A percentile compares a stretch with the other conserved stretches of the same genome.
Conservation (phyloP, 2,113 vertebrate genomes). For the Rhadina sibilatrix region DNA sequence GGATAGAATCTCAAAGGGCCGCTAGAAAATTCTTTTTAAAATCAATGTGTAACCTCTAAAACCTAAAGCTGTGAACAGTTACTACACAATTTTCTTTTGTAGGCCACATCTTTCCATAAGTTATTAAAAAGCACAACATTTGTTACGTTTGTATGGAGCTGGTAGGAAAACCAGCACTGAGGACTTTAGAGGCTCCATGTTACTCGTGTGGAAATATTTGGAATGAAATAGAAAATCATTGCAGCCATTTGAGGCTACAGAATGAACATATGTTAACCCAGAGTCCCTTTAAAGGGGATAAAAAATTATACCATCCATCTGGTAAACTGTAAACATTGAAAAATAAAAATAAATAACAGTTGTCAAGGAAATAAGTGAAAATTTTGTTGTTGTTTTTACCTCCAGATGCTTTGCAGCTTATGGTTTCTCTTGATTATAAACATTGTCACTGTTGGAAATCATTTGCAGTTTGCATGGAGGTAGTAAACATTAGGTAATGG, state of each 20-base stretch:
- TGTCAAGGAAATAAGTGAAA: slow-evolving; percentile 2
- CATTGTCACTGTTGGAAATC: neutral
- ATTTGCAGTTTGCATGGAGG: neutral
- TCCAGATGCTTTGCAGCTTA: neutral
- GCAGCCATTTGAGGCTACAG: neutral
- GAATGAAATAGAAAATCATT: neutral
- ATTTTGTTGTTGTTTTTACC: neutral
- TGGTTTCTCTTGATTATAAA: neutral
- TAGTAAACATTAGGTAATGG: neutral
- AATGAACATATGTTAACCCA: neutral
- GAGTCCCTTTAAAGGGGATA: neutral
- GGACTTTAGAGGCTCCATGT: neutral
- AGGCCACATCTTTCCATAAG: neutral
- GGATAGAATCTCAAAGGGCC: neutral
- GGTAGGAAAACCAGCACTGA: neutral
- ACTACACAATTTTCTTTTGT: neutral
- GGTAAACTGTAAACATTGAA: neutral
- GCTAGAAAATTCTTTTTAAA: neutral
- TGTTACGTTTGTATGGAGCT: neutral
- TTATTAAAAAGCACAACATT: neutral
- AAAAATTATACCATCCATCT: slow-evolving; percentile 3
- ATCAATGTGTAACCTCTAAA: neutral
- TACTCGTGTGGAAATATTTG: neutral
- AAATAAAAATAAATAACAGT: slow-evolving; percentile 2
- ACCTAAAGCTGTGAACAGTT: neutral